Percentiles rank a stretch among this genome's conserved stretches.
phyloP scores from a whole-genome alignment of 1,140 invertebrate species.

The Saccostrea echinata region DNA sequence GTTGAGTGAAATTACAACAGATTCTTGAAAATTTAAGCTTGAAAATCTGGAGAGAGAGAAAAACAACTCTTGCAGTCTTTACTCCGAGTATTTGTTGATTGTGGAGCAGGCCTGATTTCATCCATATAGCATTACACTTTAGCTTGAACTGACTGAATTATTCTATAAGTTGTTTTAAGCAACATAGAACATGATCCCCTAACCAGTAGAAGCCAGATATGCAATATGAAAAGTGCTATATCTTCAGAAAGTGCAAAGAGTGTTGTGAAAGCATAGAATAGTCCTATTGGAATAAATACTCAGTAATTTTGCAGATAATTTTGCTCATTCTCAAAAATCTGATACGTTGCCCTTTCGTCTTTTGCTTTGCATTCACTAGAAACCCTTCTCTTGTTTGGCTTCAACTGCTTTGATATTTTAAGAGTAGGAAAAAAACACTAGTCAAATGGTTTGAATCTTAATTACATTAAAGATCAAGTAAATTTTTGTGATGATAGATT shows the following conservation, averaged over 20 bases:
- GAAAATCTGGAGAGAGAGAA: not conserved
- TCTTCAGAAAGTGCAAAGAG: not conserved
- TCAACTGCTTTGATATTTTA: not conserved
- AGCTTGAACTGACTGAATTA: constrained; percentile 34
- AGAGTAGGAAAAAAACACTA: too few species aligned
- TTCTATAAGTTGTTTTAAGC: not conserved
- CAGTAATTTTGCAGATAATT: not conserved
- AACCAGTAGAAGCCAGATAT: constrained; percentile 14
- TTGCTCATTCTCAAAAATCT: not conserved
- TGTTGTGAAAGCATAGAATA: constrained; percentile 9
- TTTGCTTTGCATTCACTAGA: constrained; percentile 2
- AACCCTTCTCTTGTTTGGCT: not conserved
- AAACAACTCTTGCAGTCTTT: constrained; percentile 2
- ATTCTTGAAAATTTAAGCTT: not conserved
- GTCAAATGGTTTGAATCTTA: too few species aligned
- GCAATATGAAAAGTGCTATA: not conserved
- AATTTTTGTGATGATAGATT: too few species aligned
- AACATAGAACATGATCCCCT: not conserved
- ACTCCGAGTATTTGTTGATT: constrained; percentile 33
- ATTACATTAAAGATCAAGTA: too few species aligned
- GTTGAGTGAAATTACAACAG: not conserved
- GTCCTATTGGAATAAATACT: not conserved
- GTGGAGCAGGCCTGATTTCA: constrained; percentile 37
- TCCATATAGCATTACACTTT: constrained; percentile 35
- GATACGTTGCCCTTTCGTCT: not conserved